A percentile compares a stretch with the other conserved stretches of the same genome.
phyloP scores from a whole-genome alignment of 2,113 vertebrate species.

The Chloropsis cyanopogon region DNA sequence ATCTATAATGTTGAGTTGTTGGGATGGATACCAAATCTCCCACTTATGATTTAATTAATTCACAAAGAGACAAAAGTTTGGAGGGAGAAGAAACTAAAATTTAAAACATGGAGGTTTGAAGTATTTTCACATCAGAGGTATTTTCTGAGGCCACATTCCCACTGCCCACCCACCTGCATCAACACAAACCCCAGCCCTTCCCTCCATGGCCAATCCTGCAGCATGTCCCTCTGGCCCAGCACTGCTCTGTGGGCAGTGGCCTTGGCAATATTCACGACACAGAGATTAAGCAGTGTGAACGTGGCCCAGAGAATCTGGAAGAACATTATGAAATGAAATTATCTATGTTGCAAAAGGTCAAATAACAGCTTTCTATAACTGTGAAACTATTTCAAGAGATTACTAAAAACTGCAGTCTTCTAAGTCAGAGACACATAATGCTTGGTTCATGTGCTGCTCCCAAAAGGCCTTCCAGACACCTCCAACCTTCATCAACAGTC shows the following conservation, averaged over 20 bases:
- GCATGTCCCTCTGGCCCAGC: background rate
- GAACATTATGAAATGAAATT: background rate
- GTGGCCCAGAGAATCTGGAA: background rate
- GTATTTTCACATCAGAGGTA: background rate
- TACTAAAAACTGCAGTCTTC: background rate
- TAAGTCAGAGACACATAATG: background rate
- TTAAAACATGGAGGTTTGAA: background rate
- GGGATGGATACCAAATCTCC: background rate
- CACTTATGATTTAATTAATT: background rate
- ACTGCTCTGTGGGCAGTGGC: background rate
- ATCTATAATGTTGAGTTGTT: background rate
- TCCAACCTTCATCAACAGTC: constrained; percentile 52
- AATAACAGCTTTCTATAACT: background rate
- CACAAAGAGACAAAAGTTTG: background rate
- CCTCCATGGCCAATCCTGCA: background rate
- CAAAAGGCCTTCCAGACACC: background rate
- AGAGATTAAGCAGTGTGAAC: background rate
- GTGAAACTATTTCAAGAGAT: background rate
- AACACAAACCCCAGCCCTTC: background rate
- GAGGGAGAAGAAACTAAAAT: background rate
- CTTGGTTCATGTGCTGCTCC: background rate
- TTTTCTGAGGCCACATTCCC: background rate
- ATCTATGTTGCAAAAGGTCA: background rate
- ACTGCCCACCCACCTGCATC: background rate
- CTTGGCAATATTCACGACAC: background rate